Evolutionary conservation across 2,888 invertebrate genomes (phyloP).

Genomic region (Heliconius ethilla): DNA sequence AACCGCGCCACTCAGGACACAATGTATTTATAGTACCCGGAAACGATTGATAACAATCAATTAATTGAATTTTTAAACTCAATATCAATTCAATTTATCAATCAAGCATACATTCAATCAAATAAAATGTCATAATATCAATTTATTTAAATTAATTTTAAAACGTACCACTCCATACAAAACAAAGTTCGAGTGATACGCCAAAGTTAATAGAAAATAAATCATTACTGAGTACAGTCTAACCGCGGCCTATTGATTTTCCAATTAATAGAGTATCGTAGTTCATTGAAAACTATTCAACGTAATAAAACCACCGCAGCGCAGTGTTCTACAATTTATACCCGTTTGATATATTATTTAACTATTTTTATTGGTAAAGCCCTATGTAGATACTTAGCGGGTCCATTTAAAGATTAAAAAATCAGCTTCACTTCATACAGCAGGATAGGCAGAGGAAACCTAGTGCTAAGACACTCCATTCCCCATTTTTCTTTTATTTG

Average conservation of each 20-base stretch:
- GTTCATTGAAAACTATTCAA: constrained; percentile 36
- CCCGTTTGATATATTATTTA: constrained; percentile 19
- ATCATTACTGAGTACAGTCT: constrained; percentile 26
- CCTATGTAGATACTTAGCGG: not conserved
- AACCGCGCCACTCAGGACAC: not conserved
- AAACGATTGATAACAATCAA: not conserved
- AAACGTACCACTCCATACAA: constrained; percentile 3
- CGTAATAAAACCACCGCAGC: constrained; percentile 32
- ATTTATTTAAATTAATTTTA: constrained; percentile 9
- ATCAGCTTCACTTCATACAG: not conserved
- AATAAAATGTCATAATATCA: not conserved
- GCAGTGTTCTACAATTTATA: constrained; percentile 26
- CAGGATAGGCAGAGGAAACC: not conserved
- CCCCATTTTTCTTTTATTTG: not conserved
- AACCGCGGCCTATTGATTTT: constrained; percentile 36
- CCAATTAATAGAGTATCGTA: constrained; percentile 34
- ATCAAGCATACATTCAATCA: not conserved
- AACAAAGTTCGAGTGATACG: constrained; percentile 12
- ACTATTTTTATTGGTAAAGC: not conserved
- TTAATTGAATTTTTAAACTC: not conserved
- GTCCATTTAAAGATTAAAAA: not conserved
- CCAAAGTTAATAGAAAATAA: constrained; percentile 26
- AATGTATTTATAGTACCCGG: not conserved
- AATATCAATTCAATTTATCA: constrained; percentile 4
- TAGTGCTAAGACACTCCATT: not conserved